Evolutionary conservation across 1,140 invertebrate species (phyloP).

Genomic region (Solen grandis): DNA sequence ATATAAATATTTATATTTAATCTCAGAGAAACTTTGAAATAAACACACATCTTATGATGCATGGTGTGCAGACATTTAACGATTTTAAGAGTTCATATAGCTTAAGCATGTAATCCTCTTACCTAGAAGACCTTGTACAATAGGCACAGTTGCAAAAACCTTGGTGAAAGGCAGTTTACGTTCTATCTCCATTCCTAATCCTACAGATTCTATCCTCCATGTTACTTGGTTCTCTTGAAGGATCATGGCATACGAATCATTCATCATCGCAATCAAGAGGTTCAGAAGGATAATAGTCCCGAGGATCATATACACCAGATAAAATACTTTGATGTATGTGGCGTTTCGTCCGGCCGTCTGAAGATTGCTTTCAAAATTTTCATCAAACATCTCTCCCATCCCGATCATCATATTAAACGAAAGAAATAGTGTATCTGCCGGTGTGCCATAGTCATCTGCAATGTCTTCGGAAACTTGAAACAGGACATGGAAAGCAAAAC

Average conservation of each 20-base stretch:
- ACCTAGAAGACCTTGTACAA: conserved; percentile 20
- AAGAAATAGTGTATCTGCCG: conserved; percentile 67
- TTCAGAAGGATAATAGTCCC: conserved; percentile 75
- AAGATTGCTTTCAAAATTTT: conserved; percentile 58
- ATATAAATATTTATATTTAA: too few relatives aligned
- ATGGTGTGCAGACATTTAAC: too few relatives aligned
- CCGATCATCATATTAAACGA: conserved; percentile 75
- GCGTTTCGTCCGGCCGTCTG: conserved; percentile 47
- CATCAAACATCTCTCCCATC: conserved; percentile 71
- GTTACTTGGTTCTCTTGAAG: conserved; percentile 57
- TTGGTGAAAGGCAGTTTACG: conserved; percentile 61
- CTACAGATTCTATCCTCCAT: conserved; percentile 74
- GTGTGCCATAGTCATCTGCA: conserved; percentile 54
- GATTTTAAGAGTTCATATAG: too few relatives aligned
- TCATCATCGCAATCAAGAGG: conserved; percentile 79
- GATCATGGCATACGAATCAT: conserved; percentile 75
- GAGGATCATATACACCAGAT: conserved; percentile 74
- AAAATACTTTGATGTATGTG: conserved; percentile 65
- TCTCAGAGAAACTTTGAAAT: too few relatives aligned
- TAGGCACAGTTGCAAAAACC: conserved; percentile 9
- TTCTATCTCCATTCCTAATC: conserved; percentile 73
- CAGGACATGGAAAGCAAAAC: conserved; percentile 71
- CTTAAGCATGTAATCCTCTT: too few relatives aligned
- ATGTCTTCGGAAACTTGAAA: conserved; percentile 64
- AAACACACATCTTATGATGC: too few relatives aligned